Conservation (phyloP, 2,113 vertebrate species). For the Heloderma charlesbogerti region DNA sequence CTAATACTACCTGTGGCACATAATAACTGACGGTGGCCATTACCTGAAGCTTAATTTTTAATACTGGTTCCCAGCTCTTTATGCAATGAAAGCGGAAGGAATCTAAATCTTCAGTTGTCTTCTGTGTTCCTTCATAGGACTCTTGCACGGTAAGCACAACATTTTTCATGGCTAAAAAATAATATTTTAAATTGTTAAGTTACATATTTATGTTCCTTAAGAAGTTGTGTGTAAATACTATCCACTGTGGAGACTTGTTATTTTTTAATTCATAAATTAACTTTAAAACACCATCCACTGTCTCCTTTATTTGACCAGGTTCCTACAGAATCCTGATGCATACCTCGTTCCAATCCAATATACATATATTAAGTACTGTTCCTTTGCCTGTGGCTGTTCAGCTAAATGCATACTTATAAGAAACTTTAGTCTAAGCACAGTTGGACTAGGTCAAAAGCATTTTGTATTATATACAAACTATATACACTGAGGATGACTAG, state of each 20-base stretch:
- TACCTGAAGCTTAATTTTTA: conserved; percentile 79
- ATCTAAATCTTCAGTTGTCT: conserved; percentile 43
- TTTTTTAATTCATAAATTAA: not conserved
- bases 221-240: not conserved
- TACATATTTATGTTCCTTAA: not conserved
- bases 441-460: not conserved
- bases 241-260: not conserved
- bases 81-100: conserved; percentile 78
- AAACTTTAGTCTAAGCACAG: not conserved
- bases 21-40: fast-evolving
- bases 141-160: conserved; percentile 78
- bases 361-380: not conserved
- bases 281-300: not conserved
- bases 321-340: not conserved
- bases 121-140: conserved; percentile 77
- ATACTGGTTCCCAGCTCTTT: conserved; percentile 80
- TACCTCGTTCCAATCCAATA: too few species aligned
- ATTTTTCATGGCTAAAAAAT: conserved; percentile 62
- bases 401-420: not conserved
- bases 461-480: not conserved
- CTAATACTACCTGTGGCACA: not conserved
- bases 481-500: not conserved
- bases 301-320: not conserved
- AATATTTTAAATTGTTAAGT: not conserved
- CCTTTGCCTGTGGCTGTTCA: not conserved